Percentiles rank a stretch among this genome's conserved stretches.
These are phyloP conservation scores for Porites lobata DNA, from an alignment of 92 coral and sea anemone genomes.

Conservation along the genomic window DNA sequence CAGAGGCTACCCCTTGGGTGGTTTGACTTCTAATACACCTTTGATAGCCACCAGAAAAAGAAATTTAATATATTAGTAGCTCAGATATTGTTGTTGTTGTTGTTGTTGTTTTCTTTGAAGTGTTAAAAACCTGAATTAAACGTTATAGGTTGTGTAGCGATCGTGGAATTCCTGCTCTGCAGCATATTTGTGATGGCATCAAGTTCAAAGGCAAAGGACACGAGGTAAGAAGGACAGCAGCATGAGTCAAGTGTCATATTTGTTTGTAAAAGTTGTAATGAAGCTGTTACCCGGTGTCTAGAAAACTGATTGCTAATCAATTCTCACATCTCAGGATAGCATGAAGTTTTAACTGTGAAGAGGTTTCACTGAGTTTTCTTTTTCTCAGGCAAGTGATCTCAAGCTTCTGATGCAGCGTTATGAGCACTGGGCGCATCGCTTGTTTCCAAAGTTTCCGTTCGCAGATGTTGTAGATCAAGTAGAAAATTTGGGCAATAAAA, in stretches of 20 bases:
- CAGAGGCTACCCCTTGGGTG: too few relatives aligned
- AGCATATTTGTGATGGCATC: constrained; percentile 83
- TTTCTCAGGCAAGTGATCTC: constrained; percentile 87
- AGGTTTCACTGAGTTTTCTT: not conserved
- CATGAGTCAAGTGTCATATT: not conserved
- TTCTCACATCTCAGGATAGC: too few relatives aligned
- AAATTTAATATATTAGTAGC: too few relatives aligned
- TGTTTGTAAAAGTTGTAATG: too few relatives aligned
- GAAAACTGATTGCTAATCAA: too few relatives aligned
- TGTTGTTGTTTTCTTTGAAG: not conserved
- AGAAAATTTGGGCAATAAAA: constrained; percentile 85
- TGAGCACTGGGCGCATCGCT: constrained; percentile 98
- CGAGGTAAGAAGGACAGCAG: constrained; percentile 72
- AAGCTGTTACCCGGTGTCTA: too few relatives aligned
- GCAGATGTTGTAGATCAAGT: constrained; percentile 90
- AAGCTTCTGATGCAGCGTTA: constrained; percentile 86
- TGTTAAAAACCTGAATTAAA: too few relatives aligned
- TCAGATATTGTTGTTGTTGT: not conserved
- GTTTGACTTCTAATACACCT: too few relatives aligned
- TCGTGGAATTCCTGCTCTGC: constrained; percentile 91
- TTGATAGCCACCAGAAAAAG: too few relatives aligned
- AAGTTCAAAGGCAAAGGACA: constrained; percentile 98
- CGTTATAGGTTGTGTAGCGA: constrained; percentile 84
- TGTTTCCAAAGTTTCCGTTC: constrained; percentile 96
- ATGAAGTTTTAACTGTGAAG: too few relatives aligned